Base-by-base conservation (phyloP, 2,888 invertebrate genomes). In the Agonopterix alstromeriana region DNA sequence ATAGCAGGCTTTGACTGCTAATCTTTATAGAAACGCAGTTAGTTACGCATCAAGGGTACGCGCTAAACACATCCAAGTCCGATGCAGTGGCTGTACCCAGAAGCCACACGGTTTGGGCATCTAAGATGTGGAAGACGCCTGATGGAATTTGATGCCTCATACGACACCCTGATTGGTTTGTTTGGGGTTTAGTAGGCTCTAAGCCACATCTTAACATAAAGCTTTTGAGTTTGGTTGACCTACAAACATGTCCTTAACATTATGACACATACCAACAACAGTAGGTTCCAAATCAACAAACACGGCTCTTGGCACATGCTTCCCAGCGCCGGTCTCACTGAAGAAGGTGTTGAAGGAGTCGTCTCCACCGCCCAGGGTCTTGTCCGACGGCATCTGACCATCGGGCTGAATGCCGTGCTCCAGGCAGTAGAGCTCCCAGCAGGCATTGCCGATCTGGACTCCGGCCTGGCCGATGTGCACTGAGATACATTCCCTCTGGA, bases 211-310 rank as follows among this genome's bases (percentile, higher is more conserved):
- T 14, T 14, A 14, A 14, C 14, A 14, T 14, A 14, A 2, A 14
- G 14, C 14, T 14, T 14, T 14, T 14, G 14, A 14, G 14, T 14
- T 14, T 2, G 14, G 2, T 14, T 14, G 2, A 7, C 27, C 3
- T 5, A 5, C 7, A 27, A 27, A 27, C 3, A 5, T 27, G 27
- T 7, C 27, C 14, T 2, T 27, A 27, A 3, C 9, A 2, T 38
- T 4, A 38, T 42, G 11, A 42, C 8, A 59, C 84, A 90, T 72
- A 94, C 96, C 95, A 49, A 98, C 96, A 38, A 97, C 97, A 58
- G 97, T 97, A 50, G 97, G 97, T 76, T 98, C 97, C 64, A 97
- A 89, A 73, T 98, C 97, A 7, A 98, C 95, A 70, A 97, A 96
- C 40, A 97, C 94, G 0, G 94, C 95, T 48, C 97, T 89, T 0